Evolutionary conservation across 2,797 vertebrate genomes (phyloP).

Genomic region (Oreonectes daqikongensis): DNA sequence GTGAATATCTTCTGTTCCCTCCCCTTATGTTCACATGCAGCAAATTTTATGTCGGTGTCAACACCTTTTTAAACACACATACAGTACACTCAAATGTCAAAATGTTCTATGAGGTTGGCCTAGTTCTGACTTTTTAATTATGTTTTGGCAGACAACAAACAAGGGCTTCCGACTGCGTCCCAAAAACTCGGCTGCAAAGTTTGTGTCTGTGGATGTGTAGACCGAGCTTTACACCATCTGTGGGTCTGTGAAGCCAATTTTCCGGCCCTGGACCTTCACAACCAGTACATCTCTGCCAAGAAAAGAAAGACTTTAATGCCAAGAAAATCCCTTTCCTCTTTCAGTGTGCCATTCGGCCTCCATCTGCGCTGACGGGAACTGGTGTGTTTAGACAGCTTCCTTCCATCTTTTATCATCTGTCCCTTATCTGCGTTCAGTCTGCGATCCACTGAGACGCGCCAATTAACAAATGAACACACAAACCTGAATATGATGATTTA

Average conservation of each 20-base stretch:
- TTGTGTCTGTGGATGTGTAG: background rate
- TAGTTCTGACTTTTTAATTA: constrained; percentile 51
- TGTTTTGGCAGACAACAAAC: constrained; percentile 17
- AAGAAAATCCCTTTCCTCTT: constrained; percentile 46
- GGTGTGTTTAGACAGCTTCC: constrained; percentile 39
- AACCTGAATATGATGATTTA: background rate
- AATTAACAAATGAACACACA: constrained; percentile 23
- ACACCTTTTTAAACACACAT: constrained; percentile 22
- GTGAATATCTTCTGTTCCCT: constrained; percentile 11
- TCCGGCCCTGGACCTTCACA: constrained; percentile 33
- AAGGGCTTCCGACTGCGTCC: background rate
- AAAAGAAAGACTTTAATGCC: constrained; percentile 35
- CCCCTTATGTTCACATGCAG: constrained; percentile 16
- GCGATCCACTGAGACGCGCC: background rate
- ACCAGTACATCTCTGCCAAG: constrained; percentile 29
- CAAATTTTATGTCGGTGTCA: background rate
- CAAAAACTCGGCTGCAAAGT: background rate
- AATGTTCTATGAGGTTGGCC: background rate
- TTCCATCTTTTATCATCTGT: constrained; percentile 44
- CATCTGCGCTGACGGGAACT: constrained; percentile 29
- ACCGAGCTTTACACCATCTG: constrained; percentile 30
- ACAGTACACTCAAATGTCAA: constrained; percentile 19
- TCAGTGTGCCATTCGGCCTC: constrained; percentile 41
- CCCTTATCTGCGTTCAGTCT: constrained; percentile 32
- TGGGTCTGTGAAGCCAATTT: constrained; percentile 42